These are phyloP conservation scores for Galbula dea DNA, from an alignment of 2,113 vertebrate species.

Conservation along the genomic window DNA sequence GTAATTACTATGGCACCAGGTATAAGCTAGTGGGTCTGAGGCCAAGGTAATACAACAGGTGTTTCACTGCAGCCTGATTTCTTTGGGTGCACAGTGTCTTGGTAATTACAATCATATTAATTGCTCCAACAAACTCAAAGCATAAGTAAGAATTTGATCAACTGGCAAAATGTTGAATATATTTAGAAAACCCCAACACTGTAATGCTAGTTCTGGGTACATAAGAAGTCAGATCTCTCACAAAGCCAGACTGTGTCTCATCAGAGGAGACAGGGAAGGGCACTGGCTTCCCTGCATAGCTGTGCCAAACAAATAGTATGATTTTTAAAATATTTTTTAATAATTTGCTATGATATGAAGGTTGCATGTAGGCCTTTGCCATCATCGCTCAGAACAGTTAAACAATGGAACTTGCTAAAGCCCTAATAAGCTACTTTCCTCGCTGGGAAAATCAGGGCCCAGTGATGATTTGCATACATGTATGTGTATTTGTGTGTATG, in stretches of 20 bases:
- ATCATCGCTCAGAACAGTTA: not conserved
- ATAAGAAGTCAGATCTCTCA: not conserved
- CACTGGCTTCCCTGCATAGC: not conserved
- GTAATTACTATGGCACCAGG: not conserved
- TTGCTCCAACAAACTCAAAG: not conserved
- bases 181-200: not conserved
- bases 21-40: not conserved
- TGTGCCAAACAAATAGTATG: not conserved
- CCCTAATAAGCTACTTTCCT: not conserved
- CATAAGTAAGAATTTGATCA: not conserved
- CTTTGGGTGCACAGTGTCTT: not conserved
- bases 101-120: not conserved
- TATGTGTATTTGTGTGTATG: not conserved
- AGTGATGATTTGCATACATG: not conserved
- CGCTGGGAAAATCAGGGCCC: not conserved
- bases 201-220: not conserved
- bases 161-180: not conserved
- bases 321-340: not conserved
- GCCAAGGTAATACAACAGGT: not conserved
- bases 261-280: not conserved
- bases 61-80: not conserved
- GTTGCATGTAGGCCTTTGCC: not conserved
- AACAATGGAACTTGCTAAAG: not conserved
- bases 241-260: not conserved
- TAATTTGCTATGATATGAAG: not conserved